A percentile compares a stretch with the other conserved stretches of the same genome.
Conservation (phyloP, 2,888 invertebrate species). For the Nasonia oneida region DNA sequence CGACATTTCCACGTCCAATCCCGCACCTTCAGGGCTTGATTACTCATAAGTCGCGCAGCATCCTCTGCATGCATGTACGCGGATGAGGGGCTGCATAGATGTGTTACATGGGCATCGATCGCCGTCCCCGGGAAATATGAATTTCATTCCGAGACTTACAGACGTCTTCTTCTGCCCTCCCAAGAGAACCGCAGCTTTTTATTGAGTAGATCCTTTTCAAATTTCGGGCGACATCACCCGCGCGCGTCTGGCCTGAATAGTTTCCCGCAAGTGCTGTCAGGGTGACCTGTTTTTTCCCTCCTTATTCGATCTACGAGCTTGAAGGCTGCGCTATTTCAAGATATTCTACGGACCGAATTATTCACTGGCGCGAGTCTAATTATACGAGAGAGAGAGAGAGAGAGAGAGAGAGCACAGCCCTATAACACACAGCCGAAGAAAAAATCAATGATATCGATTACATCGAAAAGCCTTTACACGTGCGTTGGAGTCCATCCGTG, state of each 20-base stretch:
- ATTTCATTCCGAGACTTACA: conserved; percentile 34
- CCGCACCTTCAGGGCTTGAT: neutral
- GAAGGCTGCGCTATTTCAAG: too few relatives aligned
- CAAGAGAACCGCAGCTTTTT: too few relatives aligned
- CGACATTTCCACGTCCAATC: too few relatives aligned
- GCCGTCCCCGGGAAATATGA: conserved; percentile 11
- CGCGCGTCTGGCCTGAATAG: neutral
- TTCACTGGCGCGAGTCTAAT: too few relatives aligned
- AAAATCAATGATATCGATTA: conserved; percentile 58
- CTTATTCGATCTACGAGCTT: neutral
- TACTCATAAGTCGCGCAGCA: neutral
- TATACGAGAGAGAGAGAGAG: too few relatives aligned
- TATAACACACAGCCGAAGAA: neutral
- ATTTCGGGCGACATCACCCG: neutral
- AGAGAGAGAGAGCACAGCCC: neutral
- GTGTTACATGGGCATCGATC: too few relatives aligned
- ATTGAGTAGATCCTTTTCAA: neutral
- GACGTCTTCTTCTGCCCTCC: neutral
- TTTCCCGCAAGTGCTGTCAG: neutral
- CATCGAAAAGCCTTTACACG: conserved; percentile 16
- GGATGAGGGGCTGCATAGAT: neutral
- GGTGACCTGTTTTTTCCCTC: neutral
- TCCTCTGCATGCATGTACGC: neutral
- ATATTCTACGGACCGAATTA: too few relatives aligned
- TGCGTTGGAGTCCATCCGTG: neutral